Evolutionary conservation across 1,140 invertebrate species (phyloP), one percentile per base, ranked within the genome.

Genomic region (Argopecten irradians): DNA sequence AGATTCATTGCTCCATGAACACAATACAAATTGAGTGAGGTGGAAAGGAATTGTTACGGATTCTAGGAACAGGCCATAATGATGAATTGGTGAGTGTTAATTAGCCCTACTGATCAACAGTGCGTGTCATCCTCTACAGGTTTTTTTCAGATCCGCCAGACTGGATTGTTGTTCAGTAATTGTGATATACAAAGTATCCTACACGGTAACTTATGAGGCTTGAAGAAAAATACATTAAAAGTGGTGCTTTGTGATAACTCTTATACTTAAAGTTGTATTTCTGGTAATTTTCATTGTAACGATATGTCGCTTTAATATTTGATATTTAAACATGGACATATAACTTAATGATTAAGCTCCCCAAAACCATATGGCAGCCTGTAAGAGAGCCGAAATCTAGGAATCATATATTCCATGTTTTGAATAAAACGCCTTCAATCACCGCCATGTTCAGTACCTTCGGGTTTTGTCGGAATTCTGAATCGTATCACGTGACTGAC

Each of bases 1-100:
- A 71, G 55, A 71, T 71, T 71, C 55, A 71, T 71, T 71, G 55
- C 55, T 11, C n/a, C 55, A 71, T 71, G 55, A 71, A 71, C 55
- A 71, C 55, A 71, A 71, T 28, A 71, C 55, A 71, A 71, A 71
- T 71, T 71, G 55, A 71, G 55, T 71, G 28, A 71, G 55, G 55
- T 1, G 55, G 22, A 71, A 71, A n/a, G 55, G 55, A 71, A 71
- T 71, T 71, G 55, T n/a, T 28, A 71, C 55, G n/a, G 28, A 71
- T 28, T 71, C 55, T 28, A 71, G 55, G 5, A 28, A 71, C 22
- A 71, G 55, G 55, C 55, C 55, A 28, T 11, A n/a, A 71, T 71
- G 55, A 71, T 71, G 55, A 28, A 71, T 71, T 28, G 55, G 22
- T 16, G 43, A 46, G 14, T 19, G 43, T 46, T 46, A 46, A 46